phyloP scores from a whole-genome alignment of 2,888 invertebrate species.

The Acanthosepion lycidas region DNA sequence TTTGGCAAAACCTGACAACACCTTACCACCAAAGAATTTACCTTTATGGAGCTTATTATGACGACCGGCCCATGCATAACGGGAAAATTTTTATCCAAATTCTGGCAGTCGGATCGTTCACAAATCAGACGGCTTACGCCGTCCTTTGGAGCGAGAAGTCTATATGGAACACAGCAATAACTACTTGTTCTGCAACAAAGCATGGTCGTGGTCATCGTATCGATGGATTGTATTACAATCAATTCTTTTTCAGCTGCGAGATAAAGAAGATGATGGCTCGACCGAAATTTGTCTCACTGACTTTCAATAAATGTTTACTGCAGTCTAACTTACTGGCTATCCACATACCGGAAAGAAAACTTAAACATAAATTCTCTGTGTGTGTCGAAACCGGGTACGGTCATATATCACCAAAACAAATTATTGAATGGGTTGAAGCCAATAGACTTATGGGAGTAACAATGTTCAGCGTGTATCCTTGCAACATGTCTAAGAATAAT shows the following conservation, averaged over 20 bases:
- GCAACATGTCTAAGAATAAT: slow-evolving; percentile 34
- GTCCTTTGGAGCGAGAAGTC: neutral
- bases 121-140: neutral
- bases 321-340: slow-evolving; percentile 1
- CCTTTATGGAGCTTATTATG: neutral
- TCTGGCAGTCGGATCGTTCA: neutral
- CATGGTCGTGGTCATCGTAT: too few species aligned
- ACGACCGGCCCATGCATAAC: neutral
- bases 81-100: neutral
- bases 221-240: neutral
- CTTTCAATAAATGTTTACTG: neutral
- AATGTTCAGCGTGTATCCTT: slow-evolving; percentile 6
- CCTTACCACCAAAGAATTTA: too few species aligned
- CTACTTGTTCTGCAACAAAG: too few species aligned
- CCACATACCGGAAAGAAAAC: neutral
- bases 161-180: too few species aligned
- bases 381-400: slow-evolving; percentile 23
- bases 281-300: neutral
- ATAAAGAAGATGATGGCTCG: neutral
- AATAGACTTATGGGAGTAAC: slow-evolving; percentile 35
- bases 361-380: slow-evolving; percentile 17
- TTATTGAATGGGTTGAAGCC: slow-evolving; percentile 41
- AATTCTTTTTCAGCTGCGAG: slow-evolving; percentile 41
- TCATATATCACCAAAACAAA: neutral
- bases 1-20: too few species aligned